A percentile compares a stretch with the other conserved stretches of the same genome.
phyloP scores from a whole-genome alignment of 1,140 invertebrate genomes.

The Philotrypesis tridentata region DNA sequence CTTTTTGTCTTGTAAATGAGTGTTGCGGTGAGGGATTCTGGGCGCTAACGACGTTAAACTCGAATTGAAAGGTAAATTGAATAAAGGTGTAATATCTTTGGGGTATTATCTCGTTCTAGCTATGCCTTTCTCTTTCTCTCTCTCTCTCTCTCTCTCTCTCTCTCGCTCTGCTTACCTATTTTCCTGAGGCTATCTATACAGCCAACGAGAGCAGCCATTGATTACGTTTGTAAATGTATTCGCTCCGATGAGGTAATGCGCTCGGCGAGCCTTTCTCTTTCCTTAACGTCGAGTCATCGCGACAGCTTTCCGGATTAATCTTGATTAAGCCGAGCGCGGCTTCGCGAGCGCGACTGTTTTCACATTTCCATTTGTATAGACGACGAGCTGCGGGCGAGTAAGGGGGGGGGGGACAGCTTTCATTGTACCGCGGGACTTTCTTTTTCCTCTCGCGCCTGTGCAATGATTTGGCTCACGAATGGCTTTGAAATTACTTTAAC shows the following conservation, averaged over 20 bases:
- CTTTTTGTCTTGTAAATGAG: no score
- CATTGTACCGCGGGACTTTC: not conserved
- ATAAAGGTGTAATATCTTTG: no score
- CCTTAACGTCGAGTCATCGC: conserved; percentile 32
- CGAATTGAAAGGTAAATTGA: no score
- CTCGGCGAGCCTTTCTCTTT: conserved; percentile 2
- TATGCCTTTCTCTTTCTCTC: not conserved
- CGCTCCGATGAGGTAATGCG: not conserved
- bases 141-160: not conserved
- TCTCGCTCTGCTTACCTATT: not conserved
- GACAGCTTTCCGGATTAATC: conserved; percentile 34
- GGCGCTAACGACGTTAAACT: no score
- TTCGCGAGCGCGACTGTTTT: not conserved
- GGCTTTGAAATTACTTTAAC: not conserved
- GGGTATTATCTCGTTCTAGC: no score
- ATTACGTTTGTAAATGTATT: conserved; percentile 39
- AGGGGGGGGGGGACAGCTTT: no score
- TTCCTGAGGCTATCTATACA: not conserved
- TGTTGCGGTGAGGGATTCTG: no score
- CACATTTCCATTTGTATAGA: conserved; percentile 24
- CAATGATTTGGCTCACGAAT: conserved; percentile 18
- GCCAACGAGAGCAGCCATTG: conserved; percentile 14
- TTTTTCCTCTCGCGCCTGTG: not conserved
- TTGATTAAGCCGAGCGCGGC: not conserved
- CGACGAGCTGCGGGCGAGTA: no score